Evolutionary conservation across 1,140 invertebrate species (phyloP), one percentile per base, ranked within the genome.

Genomic region (Camponotus vicinus): DNA sequence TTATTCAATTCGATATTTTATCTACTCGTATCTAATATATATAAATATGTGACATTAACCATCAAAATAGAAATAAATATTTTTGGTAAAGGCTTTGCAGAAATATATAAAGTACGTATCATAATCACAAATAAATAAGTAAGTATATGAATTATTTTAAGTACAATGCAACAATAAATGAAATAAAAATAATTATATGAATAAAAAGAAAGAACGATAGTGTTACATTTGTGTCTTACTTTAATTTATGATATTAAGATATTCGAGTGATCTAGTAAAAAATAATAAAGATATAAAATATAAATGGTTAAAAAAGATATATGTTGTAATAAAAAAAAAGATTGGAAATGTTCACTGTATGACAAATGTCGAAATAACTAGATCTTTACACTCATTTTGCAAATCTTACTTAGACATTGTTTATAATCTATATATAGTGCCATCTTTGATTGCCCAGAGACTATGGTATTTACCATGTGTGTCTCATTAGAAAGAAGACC

Each of bases 381-480:
- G 66, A 85, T 59, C 21, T 87, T 90, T 90, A 70, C 34, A 86
- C 49, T 52, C 57, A 59, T 83, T 71, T 49, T 64, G 77, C 88
- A 90, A 80, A 64, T 75, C 66, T 86, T 89, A 75, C 63, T 88
- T 76, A 86, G 75, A 90, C 73, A 80, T 86, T 85, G 57, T 84
- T 86, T 87, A 79, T 85, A 88, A 82, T 85, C 70, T 90, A 90
- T 88, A 88, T 75, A 88, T 90, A 21, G 83, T 90, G 83, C 73
- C 89, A 67, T 88, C 85, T 85, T 90, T 90, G 89, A 90, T 90
- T 90, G 89, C 89, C 89, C 82, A 88, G 73, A 88, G 77, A 90
- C 77, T 86, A 90, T 85, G 76, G 84, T 86, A 78, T 84, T 76
- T 75, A 73, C 59, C 89, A 67, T 86, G 73, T 86, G 61, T 79